Conservation (phyloP, 2,113 vertebrate species). For the Columba janthina region DNA sequence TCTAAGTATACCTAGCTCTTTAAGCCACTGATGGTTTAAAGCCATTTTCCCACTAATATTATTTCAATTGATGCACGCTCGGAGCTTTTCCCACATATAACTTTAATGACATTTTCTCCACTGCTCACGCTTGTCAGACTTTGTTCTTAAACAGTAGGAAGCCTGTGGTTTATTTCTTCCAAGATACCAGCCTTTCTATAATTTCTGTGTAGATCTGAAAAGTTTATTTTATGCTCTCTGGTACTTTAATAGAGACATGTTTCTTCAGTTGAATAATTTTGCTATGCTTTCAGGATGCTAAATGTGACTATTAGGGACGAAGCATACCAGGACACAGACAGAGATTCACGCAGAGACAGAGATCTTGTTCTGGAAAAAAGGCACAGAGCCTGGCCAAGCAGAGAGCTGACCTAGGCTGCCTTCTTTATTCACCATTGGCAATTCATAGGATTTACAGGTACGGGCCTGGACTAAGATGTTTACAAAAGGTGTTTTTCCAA, state of each 20-base stretch:
- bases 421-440: too few species aligned
- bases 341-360: too few species aligned
- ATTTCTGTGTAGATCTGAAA: not conserved
- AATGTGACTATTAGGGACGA: not conserved
- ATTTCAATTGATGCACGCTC: constrained; percentile 54
- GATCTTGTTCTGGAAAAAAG: too few species aligned
- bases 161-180: constrained; percentile 54
- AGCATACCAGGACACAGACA: too few species aligned
- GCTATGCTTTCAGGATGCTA: constrained; percentile 11
- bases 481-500: too few species aligned
- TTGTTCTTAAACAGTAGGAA: constrained; percentile 58
- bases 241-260: constrained; percentile 31
- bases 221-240: not conserved
- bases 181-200: not conserved
- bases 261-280: constrained; percentile 53
- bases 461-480: too few species aligned
- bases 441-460: too few species aligned
- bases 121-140: constrained; percentile 43
- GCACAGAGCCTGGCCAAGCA: too few species aligned
- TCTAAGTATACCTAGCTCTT: constrained; percentile 45
- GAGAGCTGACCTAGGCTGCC: too few species aligned
- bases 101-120: constrained; percentile 55
- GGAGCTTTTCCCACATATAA: constrained; percentile 41
- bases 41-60: constrained; percentile 38
- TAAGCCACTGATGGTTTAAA: constrained; percentile 49